Evolutionary conservation across 2,113 vertebrate genomes (phyloP), one percentile per base, ranked within the genome.

Genomic region (Nothocercus julius): DNA sequence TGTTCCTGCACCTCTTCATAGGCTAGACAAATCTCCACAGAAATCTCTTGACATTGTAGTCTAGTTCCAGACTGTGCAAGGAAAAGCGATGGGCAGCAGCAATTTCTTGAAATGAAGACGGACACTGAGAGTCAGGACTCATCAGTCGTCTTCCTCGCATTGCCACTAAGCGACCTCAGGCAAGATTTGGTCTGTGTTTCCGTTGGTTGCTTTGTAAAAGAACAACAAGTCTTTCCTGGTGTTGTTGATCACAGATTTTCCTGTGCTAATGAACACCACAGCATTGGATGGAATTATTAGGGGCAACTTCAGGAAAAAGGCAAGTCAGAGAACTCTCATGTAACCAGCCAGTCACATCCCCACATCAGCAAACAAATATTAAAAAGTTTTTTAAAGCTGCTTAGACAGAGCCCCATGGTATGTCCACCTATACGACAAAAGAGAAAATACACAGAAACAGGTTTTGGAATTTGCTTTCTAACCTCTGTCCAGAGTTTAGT

Each of bases 391-490:
- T 25, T 77, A 67, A 27, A 34, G 27, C 45, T 79, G 53, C 58
- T 10, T 38, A n/a, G 24, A 47, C 44, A 79, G 44, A 28, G 7
- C 21, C 51, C 61, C 51, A 16, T 42, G 74, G 61, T 7, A 7
- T 0, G 2, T 20, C 36, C 4, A 3, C 17, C n/a, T 54, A 25
- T 5, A 22, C 5, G 70, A n/a, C 32, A 90, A 7, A 19, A n/a
- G 22, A 49, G 49, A 22, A 49, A 49, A 49, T 22, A 49, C 9
- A 49, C 49, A 87, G n/a, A 84, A 94, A 67, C 54, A 79, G 93
- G 54, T 15, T 11, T 6, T 10, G 76, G 72, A 83, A 59, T 15
- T 82, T 40, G 12, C 34, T 75, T 20, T 36, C 68, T 45, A 36
- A 87, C 5, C 8, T 79, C 6, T 51, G 13, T n/a, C 54, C 58